Evolutionary conservation across 2,888 invertebrate species (phyloP).

Genomic region (Trachelus stipa): DNA sequence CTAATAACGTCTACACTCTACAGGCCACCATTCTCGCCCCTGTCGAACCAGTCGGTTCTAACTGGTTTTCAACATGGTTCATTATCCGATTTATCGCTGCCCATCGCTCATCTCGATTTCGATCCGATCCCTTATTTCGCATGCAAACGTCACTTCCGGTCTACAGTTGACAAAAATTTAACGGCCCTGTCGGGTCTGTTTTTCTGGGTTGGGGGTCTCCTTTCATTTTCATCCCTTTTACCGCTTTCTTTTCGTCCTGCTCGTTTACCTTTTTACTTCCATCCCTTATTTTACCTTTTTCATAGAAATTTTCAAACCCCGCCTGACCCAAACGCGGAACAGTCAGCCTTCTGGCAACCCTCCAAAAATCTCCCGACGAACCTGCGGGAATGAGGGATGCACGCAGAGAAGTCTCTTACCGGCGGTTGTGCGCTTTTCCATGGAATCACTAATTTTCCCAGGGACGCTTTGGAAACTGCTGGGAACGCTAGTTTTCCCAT

Average conservation of each 20-base stretch:
- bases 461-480: neutral
- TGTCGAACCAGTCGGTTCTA: neutral
- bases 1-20: neutral
- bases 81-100: neutral
- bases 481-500: neutral
- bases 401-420: neutral
- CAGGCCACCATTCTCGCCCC: neutral
- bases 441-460: neutral
- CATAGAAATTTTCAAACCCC: neutral
- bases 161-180: slow-evolving; percentile 56
- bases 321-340: slow-evolving; percentile 21
- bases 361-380: slow-evolving; percentile 40
- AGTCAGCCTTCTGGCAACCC: slow-evolving; percentile 42
- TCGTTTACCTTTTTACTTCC: slow-evolving; percentile 18
- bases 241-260: slow-evolving; percentile 13
- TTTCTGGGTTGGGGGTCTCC: neutral
- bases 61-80: neutral
- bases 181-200: slow-evolving; percentile 20
- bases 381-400: neutral
- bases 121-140: neutral
- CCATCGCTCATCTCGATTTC: neutral
- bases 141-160: neutral
- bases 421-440: neutral
- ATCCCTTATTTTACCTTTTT: neutral
- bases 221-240: neutral